Evolutionary conservation across 2,888 invertebrate species (phyloP), one percentile per base, ranked within the genome.

Genomic region (Laspeyria flexula): DNA sequence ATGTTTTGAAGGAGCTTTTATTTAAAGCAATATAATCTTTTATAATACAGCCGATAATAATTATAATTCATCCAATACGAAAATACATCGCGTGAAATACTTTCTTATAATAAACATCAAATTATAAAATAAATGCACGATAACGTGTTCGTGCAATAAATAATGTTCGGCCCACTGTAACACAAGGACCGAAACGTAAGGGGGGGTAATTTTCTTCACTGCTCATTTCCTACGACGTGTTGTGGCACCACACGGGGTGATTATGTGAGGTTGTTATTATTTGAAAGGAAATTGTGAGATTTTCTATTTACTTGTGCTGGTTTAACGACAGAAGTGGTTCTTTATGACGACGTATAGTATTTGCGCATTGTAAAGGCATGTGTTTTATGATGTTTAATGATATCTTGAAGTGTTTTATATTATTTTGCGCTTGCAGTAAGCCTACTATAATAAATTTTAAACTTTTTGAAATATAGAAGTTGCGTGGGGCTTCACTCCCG

Each of bases 221-320:
- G 71, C 75, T 81, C 81, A 81, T 81, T 82, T 82, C 81, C 82
- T 77, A 49, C 57, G 59, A 60, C 59, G 67, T 60, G 61, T 59
- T 58, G 55, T 58, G 38, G 55, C 33, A 51, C 45, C 63, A 71
- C 61, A 70, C 64, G 37, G 44, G 10, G 44, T 49, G 40, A 55
- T 60, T 67, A 54, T 60, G 44, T 55, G 52, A 35, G 23, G 18
- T 6, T 46, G n/a, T 39, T 15, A 21, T 34, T 50, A 43, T 37
- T 25, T 48, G 23, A 42, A 11, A 18, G 38, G 25, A 31, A 43
- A 42, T 23, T 12, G 31, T 34, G 6, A 10, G 9, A 12, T 25
- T 38, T 48, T 25, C 9, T 42, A 30, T 37, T n/a, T 16, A 18
- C 1, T 10, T 23, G 11, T 18, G 5, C 5, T 4, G 18, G 4